phyloP scores from a whole-genome alignment of 2,113 vertebrate species.

The Pristiophorus japonicus region DNA sequence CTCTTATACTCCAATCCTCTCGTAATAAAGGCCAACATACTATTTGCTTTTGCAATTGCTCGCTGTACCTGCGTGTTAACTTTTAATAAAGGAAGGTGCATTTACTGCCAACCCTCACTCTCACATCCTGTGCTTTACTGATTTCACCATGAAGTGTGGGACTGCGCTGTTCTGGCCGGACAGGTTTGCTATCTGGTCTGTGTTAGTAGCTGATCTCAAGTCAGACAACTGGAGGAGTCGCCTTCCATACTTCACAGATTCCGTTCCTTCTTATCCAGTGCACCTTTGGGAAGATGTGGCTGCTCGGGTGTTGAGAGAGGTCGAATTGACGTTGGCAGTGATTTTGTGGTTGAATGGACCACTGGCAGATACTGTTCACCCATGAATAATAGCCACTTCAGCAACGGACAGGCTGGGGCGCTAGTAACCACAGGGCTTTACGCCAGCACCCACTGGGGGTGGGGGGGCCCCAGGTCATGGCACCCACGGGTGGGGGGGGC shows the following conservation, averaged over 20 bases:
- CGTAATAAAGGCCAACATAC: too few relatives aligned
- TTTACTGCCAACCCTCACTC: not conserved
- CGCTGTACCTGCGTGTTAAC: too few relatives aligned
- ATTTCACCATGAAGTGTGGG: not conserved
- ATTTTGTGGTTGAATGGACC: too few relatives aligned
- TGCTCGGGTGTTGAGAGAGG: not conserved
- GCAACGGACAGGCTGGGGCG: too few relatives aligned
- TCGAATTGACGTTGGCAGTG: too few relatives aligned
- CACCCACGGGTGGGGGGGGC: too few relatives aligned
- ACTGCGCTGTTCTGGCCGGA: not conserved
- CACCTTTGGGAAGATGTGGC: not conserved
- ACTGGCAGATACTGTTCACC: not conserved
- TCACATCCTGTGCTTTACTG: not conserved
- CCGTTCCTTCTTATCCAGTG: not conserved
- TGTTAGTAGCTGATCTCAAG: not conserved
- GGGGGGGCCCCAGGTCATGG: not conserved
- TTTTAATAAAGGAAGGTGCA: not conserved
- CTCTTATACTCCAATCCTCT: too few relatives aligned
- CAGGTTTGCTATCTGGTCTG: not conserved
- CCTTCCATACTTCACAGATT: not conserved
- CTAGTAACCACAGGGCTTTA: too few relatives aligned
- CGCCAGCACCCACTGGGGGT: too few relatives aligned
- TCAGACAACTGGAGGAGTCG: not conserved
- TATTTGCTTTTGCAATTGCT: too few relatives aligned
- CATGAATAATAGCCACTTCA: not conserved